These are phyloP conservation scores for Lacerta viridis DNA, from an alignment of 2,797 vertebrate species.

Conservation along the genomic window DNA sequence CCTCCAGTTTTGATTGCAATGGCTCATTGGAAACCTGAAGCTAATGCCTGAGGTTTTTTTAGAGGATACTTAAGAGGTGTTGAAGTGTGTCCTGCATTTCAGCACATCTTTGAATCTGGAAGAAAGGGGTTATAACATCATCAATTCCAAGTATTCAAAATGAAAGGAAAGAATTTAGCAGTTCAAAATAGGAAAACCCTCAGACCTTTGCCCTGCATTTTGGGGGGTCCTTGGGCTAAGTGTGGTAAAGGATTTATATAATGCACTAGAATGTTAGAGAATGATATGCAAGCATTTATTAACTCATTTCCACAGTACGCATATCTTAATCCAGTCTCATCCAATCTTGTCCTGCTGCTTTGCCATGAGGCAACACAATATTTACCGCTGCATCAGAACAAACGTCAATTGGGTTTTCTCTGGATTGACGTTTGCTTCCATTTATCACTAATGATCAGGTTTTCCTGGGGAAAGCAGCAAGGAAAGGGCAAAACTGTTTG, in stretches of 20 bases:
- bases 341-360: too few relatives aligned
- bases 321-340: background rate
- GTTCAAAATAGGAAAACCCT: background rate
- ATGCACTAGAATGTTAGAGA: background rate
- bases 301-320: constrained; percentile 45
- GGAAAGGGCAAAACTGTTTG: too few relatives aligned
- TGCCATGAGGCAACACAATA: too few relatives aligned
- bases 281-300: constrained; percentile 55
- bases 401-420: too few relatives aligned
- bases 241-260: background rate
- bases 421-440: too few relatives aligned
- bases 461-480: too few relatives aligned
- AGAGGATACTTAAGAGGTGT: constrained; percentile 64
- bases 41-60: constrained; percentile 60
- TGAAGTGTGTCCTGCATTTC: constrained; percentile 69
- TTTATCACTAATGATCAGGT: too few relatives aligned
- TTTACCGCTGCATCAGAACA: too few relatives aligned
- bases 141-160: constrained; percentile 1
- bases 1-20: constrained; percentile 70
- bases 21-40: constrained; percentile 66
- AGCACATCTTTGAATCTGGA: constrained; percentile 49
- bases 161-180: background rate
- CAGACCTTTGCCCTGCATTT: background rate
- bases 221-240: background rate
- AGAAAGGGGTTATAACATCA: constrained; percentile 59